phyloP scores from a whole-genome alignment of 2,888 invertebrate species.

The Syritta pipiens region DNA sequence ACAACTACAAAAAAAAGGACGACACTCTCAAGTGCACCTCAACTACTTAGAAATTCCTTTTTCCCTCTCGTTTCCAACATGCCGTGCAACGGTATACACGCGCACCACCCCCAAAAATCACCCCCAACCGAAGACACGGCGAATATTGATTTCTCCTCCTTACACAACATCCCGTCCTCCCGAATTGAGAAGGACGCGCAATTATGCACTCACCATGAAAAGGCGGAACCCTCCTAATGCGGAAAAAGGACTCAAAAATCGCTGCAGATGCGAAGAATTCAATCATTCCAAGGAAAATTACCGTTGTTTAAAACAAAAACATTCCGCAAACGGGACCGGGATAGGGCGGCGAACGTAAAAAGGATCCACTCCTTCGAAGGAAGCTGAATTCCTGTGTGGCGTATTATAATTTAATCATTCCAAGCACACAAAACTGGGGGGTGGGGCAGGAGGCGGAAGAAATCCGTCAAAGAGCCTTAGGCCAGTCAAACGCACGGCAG shows the following conservation, averaged over 20 bases:
- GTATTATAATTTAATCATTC: conserved; percentile 39
- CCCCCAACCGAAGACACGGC: too few relatives aligned
- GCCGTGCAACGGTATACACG: too few relatives aligned
- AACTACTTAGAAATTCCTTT: too few relatives aligned
- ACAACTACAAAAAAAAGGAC: too few relatives aligned
- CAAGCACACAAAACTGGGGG: neutral
- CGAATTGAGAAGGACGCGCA: neutral
- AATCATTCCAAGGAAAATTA: conserved; percentile 37
- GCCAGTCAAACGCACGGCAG: neutral
- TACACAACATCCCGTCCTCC: neutral
- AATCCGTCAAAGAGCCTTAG: conserved; percentile 32
- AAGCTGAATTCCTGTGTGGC: conserved; percentile 15
- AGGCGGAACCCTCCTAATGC: neutral
- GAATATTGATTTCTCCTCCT: conserved; percentile 2
- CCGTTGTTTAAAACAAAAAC: conserved; percentile 38
- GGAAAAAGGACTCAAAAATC: too few relatives aligned
- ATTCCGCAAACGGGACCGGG: conserved; percentile 15
- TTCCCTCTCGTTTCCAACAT: too few relatives aligned
- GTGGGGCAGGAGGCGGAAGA: too few relatives aligned
- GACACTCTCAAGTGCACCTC: too few relatives aligned
- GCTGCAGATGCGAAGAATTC: conserved; percentile 40
- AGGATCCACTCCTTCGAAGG: neutral
- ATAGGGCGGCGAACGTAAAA: neutral
- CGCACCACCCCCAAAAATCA: too few relatives aligned
- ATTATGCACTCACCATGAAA: conserved; percentile 30